Evolutionary conservation across 2,797 vertebrate genomes (phyloP).

Genomic region (Lerista edwardsae): DNA sequence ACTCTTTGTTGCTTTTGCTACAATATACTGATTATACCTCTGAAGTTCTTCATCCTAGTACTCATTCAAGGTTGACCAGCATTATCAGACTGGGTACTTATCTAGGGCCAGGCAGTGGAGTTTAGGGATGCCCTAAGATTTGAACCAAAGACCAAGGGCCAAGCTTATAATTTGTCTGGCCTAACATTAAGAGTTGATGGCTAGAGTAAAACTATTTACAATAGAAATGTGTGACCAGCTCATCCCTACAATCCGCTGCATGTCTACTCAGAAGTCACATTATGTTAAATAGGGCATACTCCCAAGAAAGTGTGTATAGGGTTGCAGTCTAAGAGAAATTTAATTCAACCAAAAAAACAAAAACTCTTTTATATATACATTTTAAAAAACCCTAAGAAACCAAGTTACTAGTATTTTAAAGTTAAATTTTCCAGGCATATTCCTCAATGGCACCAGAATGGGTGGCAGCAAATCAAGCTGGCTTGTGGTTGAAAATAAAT

Average conservation of each 20-base stretch:
- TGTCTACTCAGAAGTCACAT: no score
- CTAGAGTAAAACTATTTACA: neutral
- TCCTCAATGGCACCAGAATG: slow-evolving; percentile 46
- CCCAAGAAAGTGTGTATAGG: no score
- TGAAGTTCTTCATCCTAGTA: neutral
- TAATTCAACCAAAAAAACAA: neutral
- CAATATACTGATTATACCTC: neutral
- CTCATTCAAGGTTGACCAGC: neutral
- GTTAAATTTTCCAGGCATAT: slow-evolving; percentile 41
- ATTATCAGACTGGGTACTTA: neutral
- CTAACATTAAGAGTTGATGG: neutral
- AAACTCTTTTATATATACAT: slow-evolving; percentile 24
- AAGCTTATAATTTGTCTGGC: neutral
- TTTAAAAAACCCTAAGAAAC: slow-evolving; percentile 28
- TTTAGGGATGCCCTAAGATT: neutral
- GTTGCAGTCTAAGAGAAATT: neutral
- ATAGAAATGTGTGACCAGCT: slow-evolving; percentile 15
- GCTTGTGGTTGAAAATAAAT: slow-evolving; percentile 58
- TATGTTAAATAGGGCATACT: no score
- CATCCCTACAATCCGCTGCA: no score
- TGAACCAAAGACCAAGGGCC: neutral
- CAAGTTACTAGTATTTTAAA: neutral
- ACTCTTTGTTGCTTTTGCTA: neutral
- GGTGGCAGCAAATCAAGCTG: slow-evolving; percentile 34
- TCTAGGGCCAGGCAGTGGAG: neutral